Evolutionary conservation across 2,113 vertebrate species (phyloP).

Genomic region (Alethe diademata): DNA sequence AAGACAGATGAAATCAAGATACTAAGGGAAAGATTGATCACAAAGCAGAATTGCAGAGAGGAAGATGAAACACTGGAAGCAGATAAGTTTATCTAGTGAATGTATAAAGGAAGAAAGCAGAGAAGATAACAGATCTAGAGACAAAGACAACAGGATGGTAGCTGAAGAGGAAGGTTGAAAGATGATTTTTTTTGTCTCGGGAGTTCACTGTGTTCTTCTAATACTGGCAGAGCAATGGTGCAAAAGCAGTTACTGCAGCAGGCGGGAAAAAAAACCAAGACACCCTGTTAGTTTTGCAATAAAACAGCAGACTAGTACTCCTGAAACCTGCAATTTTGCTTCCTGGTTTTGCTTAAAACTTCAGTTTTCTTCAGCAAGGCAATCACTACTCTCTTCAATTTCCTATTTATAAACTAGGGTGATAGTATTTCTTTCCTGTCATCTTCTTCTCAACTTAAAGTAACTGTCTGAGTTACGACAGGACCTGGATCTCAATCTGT

Average conservation of each 20-base stretch:
- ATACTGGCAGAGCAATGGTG: neutral
- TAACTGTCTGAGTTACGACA: neutral
- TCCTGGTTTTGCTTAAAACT: neutral
- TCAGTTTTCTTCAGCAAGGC: neutral
- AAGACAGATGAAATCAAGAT: constrained; percentile 30
- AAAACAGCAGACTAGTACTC: neutral
- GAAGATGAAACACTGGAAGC: constrained; percentile 24
- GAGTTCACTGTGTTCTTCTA: neutral
- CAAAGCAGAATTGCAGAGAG: constrained; percentile 25
- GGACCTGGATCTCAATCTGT: accelerated
- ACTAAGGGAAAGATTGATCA: constrained; percentile 12
- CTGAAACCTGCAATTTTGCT: neutral
- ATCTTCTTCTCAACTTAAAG: neutral
- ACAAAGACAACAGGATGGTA: neutral
- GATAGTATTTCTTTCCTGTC: neutral
- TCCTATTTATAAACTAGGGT: neutral
- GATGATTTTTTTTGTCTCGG: neutral
- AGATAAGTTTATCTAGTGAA: constrained; percentile 36
- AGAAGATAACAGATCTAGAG: neutral
- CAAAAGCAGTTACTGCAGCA: neutral
- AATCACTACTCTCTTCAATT: neutral
- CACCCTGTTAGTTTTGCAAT: neutral
- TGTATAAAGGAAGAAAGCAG: neutral
- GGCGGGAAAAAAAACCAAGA: neutral
- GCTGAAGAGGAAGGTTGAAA: constrained; percentile 2